Conservation (phyloP, 2,888 invertebrate genomes). For the Leptogaster cylindrica region DNA sequence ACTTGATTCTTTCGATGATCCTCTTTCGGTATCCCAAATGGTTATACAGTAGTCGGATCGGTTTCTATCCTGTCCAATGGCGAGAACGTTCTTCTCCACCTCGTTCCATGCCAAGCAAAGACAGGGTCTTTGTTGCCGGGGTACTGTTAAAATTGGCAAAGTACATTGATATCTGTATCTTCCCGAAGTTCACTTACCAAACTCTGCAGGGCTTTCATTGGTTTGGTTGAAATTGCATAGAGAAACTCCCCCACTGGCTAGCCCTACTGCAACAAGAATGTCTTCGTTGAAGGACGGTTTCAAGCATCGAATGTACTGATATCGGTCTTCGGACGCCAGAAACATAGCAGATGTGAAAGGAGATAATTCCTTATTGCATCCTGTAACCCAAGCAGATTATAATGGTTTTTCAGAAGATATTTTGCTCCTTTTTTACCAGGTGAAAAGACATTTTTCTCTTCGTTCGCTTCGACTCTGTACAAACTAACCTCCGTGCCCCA, state of each 20-base stretch:
- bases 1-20: constrained; percentile 57
- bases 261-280: constrained; percentile 84
- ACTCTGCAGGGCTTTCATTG: constrained; percentile 62
- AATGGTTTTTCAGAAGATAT: neutral
- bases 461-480: constrained; percentile 74
- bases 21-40: constrained; percentile 78
- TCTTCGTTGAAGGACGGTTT: constrained; percentile 84
- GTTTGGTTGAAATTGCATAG: constrained; percentile 78
- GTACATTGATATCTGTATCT: neutral
- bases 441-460: constrained; percentile 60
- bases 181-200: constrained; percentile 51
- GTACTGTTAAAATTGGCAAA: constrained; percentile 66
- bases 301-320: constrained; percentile 84
- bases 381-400: neutral
- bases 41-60: constrained; percentile 87
- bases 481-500: constrained; percentile 90
- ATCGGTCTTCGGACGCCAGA: constrained; percentile 59
- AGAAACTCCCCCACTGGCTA: constrained; percentile 86
- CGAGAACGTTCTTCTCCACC: constrained; percentile 78
- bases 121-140: constrained; percentile 84
- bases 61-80: constrained; percentile 87
- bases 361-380: constrained; percentile 51
- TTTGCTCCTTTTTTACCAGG: constrained; percentile 59
- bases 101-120: constrained; percentile 89
- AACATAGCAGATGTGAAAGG: constrained; percentile 52